Evolutionary conservation across 2,797 vertebrate species (phyloP).

Genomic region (Platyrinchus mystaceus): DNA sequence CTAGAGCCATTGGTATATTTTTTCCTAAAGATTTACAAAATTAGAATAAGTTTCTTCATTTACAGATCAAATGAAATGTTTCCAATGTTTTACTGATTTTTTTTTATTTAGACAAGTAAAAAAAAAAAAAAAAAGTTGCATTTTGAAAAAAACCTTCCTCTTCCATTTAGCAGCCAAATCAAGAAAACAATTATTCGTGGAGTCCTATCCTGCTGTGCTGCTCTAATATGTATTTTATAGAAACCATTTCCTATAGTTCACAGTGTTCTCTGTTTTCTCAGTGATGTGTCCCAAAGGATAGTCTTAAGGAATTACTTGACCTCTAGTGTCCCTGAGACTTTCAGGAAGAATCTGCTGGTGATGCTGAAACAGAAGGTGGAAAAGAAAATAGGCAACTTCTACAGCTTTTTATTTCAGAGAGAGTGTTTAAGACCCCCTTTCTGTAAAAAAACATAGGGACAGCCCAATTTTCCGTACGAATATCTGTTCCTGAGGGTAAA

Average conservation of each 20-base stretch:
- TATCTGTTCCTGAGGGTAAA: background rate
- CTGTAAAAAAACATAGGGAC: background rate
- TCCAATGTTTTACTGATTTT: background rate
- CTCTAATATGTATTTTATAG: background rate
- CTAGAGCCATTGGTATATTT: background rate
- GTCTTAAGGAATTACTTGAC: constrained; percentile 15
- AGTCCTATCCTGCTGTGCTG: background rate
- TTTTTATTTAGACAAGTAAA: background rate
- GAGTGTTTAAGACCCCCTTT: background rate
- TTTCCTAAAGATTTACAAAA: background rate
- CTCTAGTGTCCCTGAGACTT: background rate
- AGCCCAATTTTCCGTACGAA: background rate
- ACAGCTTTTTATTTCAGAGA: background rate
- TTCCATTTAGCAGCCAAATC: background rate
- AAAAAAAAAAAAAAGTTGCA: background rate
- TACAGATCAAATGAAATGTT: background rate
- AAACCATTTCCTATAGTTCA: background rate
- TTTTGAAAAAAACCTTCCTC: background rate
- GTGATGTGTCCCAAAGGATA: background rate
- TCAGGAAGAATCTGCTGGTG: background rate
- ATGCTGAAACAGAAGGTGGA: background rate
- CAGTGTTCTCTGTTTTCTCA: background rate
- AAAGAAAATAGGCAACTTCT: background rate
- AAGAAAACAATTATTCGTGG: constrained; percentile 8
- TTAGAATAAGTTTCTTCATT: background rate